A percentile compares a stretch with the other conserved stretches of the same genome.
phyloP scores from a whole-genome alignment of 1,140 invertebrate genomes.

The Papilio aristodemus region DNA sequence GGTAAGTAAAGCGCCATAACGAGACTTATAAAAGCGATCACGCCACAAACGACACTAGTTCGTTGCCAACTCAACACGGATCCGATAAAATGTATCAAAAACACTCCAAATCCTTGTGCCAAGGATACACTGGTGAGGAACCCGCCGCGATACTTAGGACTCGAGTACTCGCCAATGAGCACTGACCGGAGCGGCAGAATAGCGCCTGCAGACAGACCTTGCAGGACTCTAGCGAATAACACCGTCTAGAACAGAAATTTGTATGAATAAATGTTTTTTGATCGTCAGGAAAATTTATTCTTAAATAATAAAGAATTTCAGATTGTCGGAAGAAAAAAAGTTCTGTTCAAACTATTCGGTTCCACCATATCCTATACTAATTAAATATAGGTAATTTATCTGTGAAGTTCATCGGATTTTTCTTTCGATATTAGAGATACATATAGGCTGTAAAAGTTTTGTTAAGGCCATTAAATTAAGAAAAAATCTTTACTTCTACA shows the following conservation, averaged over 20 bases:
- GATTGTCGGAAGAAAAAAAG: too few relatives aligned
- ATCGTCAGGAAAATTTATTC: too few relatives aligned
- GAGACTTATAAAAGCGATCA: conserved; percentile 39
- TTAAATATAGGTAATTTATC: too few relatives aligned
- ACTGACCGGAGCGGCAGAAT: conserved; percentile 46
- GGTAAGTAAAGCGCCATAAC: conserved; percentile 46
- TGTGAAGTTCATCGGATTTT: too few relatives aligned
- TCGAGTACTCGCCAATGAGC: conserved; percentile 54
- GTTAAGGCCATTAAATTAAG: too few relatives aligned
- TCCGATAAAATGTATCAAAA: conserved; percentile 43
- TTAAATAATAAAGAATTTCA: too few relatives aligned
- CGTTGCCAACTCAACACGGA: conserved; percentile 43
- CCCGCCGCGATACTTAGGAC: conserved; percentile 48
- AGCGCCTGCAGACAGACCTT: conserved; percentile 50
- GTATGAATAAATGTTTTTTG: too few relatives aligned
- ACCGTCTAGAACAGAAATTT: conserved; percentile 36
- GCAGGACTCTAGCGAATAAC: conserved; percentile 48
- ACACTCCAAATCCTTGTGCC: conserved; percentile 39
- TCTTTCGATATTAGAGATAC: too few relatives aligned
- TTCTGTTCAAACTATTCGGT: too few relatives aligned
- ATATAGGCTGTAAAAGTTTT: too few relatives aligned
- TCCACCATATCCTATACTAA: too few relatives aligned
- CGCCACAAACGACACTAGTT: conserved; percentile 40
- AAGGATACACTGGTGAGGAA: conserved; percentile 48
- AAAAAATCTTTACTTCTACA: conserved; percentile 43